These are phyloP conservation scores for Tridacna gigas DNA, from an alignment of 2,888 invertebrate genomes.

Conservation along the genomic window DNA sequence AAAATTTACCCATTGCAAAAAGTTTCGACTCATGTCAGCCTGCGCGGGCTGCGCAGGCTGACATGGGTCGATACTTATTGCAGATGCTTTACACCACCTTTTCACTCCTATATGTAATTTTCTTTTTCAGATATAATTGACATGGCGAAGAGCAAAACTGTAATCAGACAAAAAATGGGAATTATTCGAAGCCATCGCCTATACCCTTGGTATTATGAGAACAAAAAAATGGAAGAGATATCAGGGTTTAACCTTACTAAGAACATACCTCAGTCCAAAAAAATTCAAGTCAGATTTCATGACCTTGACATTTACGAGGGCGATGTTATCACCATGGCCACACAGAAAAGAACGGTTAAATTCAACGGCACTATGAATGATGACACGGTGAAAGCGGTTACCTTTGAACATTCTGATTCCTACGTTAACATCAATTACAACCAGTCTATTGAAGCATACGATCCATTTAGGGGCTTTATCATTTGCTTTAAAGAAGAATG, in stretches of 20 bases:
- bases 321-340: background rate
- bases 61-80: background rate
- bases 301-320: constrained; percentile 10
- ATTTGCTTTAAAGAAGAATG: constrained; percentile 5
- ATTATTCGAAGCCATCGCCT: constrained; percentile 13
- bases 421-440: too few species aligned
- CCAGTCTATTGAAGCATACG: background rate
- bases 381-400: too few species aligned
- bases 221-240: background rate
- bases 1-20: too few species aligned
- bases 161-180: background rate
- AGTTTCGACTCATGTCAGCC: too few species aligned
- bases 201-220: background rate
- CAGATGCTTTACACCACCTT: too few species aligned
- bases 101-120: background rate
- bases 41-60: too few species aligned
- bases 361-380: background rate
- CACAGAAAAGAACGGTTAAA: background rate
- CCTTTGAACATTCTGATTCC: too few species aligned
- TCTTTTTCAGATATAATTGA: constrained; percentile 1
- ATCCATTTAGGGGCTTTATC: background rate
- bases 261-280: background rate
- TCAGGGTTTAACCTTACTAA: too few species aligned
- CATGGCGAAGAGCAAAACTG: background rate
- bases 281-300: background rate